These are phyloP conservation scores for Ptiloglossa arizonensis DNA, from an alignment of 1,140 invertebrate genomes.

Conservation along the genomic window DNA sequence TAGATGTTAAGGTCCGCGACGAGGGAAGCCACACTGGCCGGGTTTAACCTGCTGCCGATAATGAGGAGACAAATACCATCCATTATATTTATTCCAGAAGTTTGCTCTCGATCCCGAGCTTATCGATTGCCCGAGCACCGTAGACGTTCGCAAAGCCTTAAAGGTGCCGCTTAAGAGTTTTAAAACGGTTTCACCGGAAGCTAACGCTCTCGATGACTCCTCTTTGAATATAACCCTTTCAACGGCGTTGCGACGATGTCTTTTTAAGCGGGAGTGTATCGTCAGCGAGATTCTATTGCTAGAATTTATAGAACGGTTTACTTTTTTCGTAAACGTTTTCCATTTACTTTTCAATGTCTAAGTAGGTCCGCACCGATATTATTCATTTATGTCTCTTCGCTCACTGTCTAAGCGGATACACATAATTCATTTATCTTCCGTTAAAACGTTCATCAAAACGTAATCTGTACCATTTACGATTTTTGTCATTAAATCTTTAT, in stretches of 20 bases:
- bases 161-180: constrained; percentile 42
- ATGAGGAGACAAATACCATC: constrained; percentile 10
- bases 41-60: constrained; percentile 17
- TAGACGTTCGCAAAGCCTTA: constrained; percentile 39
- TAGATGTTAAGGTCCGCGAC: no score
- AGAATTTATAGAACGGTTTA: background rate
- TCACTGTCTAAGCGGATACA: no score
- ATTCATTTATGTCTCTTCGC: no score
- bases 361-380: no score
- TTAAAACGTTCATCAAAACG: no score
- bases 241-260: background rate
- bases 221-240: constrained; percentile 18
- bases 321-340: no score
- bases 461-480: no score
- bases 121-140: constrained; percentile 38
- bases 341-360: no score
- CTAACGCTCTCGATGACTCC: constrained; percentile 12
- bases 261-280: background rate
- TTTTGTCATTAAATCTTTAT: no score
- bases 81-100: background rate
- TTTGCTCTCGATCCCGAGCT: constrained; percentile 21
- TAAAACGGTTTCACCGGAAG: constrained; percentile 44
- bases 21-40: no score
- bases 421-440: no score
- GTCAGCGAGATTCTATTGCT: background rate